Evolutionary conservation across 2,113 vertebrate species (phyloP), one percentile per base, ranked within the genome.

Genomic region (Leptosomus discolor): DNA sequence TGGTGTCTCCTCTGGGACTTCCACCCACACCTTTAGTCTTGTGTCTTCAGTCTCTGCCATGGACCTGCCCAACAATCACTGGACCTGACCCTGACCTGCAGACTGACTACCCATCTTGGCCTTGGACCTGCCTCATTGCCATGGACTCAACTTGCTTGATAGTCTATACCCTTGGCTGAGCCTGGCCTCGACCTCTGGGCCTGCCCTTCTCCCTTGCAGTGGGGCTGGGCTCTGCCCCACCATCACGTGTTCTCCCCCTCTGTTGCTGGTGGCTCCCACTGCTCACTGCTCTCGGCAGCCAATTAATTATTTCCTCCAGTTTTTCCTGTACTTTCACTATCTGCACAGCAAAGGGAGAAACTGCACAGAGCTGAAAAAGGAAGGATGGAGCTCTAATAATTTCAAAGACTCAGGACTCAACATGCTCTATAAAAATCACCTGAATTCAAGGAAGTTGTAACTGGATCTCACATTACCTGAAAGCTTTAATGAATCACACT

Each of bases 221-320:
- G 1, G 36, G 22, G 8, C 76, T 60, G 20, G 29, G n/a, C n/a
- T 93, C 21, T 76, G 39, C n/a, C 34, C 0, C 2, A 39, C 6
- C 4, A 1, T 16, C 0, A 0, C 19, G 32, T 3, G 10, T 50
- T 84, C 57, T 85, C 15, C 46, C 27, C 13, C 20, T 81, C 68
- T 69, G 30, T 17, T 75, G 29, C 23, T 51, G 26, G 6, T 57
- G 36, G 32, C 18, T 94, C 23, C 37, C 39, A 83, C 37, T 15
- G 30, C 68, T 84, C 71, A 34, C 14, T 77, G 45, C 27, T 84
- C 16, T 36, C 4, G 34, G 48, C 14, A 71, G 27, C 8, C 26
- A 32, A 34, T 64, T 24, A 65, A 24, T 36, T 46, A 46, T 61
- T 64, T 79, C 18, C 29, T 85, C 23, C 4, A 39, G 5, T 76